Evolutionary conservation across 2,797 vertebrate species (phyloP).

Genomic region (Melopsittacus undulatus): DNA sequence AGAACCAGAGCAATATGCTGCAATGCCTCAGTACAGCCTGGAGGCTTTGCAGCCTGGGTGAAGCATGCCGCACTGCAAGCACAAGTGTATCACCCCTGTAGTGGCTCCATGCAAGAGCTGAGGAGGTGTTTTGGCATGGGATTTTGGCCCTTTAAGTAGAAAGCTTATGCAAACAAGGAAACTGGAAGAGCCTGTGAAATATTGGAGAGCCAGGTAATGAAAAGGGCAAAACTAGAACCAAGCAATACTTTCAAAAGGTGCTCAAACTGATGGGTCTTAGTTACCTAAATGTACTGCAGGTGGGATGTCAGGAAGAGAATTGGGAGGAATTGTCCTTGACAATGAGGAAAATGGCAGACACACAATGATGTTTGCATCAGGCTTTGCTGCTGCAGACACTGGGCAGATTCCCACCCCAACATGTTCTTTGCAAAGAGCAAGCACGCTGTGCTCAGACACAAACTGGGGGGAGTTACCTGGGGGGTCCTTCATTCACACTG

Average conservation of each 20-base stretch:
- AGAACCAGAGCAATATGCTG: not conserved
- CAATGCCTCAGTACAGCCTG: not conserved
- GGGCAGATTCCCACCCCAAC: not conserved
- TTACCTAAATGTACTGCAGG: not conserved
- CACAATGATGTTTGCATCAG: not conserved
- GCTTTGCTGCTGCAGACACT: not conserved
- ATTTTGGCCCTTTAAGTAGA: not conserved
- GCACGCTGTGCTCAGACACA: too few species aligned
- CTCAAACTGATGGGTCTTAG: not conserved
- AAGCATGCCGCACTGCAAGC: not conserved
- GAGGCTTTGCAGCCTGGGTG: too few species aligned
- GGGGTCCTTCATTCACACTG: too few species aligned
- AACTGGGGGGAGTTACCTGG: too few species aligned
- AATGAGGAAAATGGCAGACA: too few species aligned
- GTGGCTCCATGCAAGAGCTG: not conserved
- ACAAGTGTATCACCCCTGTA: not conserved
- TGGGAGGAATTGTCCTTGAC: not conserved
- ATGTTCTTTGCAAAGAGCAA: not conserved
- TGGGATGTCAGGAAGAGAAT: not conserved
- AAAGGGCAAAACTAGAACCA: not conserved
- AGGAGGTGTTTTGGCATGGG: not conserved
- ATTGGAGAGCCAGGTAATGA: not conserved
- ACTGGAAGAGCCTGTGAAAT: not conserved
- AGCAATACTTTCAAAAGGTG: not conserved
- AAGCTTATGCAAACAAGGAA: not conserved